A percentile compares a stretch with the other conserved stretches of the same genome.
Evolutionary conservation across 2,888 invertebrate genomes (phyloP).

Genomic region (Aleiodes alternator): DNA sequence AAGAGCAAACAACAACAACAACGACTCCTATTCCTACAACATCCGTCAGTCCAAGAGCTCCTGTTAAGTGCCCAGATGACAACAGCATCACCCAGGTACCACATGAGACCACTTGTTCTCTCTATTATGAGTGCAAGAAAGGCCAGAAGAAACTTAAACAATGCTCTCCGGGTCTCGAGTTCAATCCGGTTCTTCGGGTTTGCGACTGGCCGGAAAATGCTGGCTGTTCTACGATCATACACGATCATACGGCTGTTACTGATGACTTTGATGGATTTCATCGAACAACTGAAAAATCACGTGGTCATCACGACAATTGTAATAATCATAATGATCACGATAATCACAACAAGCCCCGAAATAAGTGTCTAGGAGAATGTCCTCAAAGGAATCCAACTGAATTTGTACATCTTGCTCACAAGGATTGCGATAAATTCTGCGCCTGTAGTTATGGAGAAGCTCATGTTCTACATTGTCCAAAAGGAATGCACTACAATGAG

Average conservation of each 20-base stretch:
- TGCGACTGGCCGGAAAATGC: constrained; percentile 50
- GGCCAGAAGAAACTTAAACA: constrained; percentile 43
- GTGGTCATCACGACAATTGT: not conserved
- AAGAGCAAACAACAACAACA: not conserved
- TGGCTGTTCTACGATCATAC: constrained; percentile 37
- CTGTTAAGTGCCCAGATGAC: constrained; percentile 40
- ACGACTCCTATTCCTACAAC: not conserved
- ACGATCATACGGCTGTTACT: not conserved
- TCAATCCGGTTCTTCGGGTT: constrained; percentile 43
- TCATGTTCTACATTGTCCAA: constrained; percentile 46
- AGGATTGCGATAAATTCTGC: constrained; percentile 54
- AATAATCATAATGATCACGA: too few species aligned
- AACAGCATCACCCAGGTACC: constrained; percentile 37
- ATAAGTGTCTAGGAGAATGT: constrained; percentile 26
- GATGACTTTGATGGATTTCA: not conserved
- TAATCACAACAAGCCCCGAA: not conserved
- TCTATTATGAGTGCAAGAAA: constrained; percentile 50
- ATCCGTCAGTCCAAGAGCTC: too few species aligned
- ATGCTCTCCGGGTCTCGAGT: constrained; percentile 45
- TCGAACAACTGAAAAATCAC: not conserved
- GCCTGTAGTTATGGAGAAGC: constrained; percentile 53
- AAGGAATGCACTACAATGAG: constrained; percentile 48
- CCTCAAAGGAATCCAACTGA: constrained; percentile 7
- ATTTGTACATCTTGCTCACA: constrained; percentile 21
- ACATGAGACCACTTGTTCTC: constrained; percentile 45